Evolutionary conservation across 2,797 vertebrate genomes (phyloP).

Genomic region (Octomys mimax): DNA sequence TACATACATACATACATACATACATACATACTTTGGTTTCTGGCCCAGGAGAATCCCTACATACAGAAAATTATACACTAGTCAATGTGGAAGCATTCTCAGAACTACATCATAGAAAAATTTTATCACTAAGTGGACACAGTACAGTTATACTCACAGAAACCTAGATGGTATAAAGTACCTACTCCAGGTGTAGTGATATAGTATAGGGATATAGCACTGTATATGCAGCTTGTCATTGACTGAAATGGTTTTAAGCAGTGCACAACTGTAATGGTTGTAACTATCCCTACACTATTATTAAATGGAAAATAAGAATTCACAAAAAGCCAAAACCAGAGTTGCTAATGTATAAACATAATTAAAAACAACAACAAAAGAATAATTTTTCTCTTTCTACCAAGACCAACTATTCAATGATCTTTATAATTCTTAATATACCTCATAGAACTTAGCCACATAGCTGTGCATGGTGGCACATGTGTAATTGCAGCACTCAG

Average conservation of each 20-base stretch:
- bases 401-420: not conserved
- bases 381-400: not conserved
- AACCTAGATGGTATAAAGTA: not conserved
- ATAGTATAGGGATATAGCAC: not conserved
- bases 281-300: not conserved
- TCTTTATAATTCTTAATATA: slow-evolving; percentile 20
- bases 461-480: no score
- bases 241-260: not conserved
- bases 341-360: not conserved
- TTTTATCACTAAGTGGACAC: not conserved
- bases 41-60: not conserved
- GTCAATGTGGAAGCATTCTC: not conserved
- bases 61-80: not conserved
- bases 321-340: not conserved
- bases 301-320: slow-evolving; percentile 1
- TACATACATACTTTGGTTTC: not conserved
- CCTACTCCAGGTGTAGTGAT: not conserved
- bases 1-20: no score
- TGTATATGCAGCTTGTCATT: not conserved
- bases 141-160: not conserved
- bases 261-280: not conserved
- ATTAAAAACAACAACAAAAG: not conserved
- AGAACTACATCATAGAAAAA: not conserved
- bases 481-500: no score
- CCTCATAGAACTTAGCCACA: not conserved